phyloP scores from a whole-genome alignment of 2,888 invertebrate species.

The Agrochola macilenta region DNA sequence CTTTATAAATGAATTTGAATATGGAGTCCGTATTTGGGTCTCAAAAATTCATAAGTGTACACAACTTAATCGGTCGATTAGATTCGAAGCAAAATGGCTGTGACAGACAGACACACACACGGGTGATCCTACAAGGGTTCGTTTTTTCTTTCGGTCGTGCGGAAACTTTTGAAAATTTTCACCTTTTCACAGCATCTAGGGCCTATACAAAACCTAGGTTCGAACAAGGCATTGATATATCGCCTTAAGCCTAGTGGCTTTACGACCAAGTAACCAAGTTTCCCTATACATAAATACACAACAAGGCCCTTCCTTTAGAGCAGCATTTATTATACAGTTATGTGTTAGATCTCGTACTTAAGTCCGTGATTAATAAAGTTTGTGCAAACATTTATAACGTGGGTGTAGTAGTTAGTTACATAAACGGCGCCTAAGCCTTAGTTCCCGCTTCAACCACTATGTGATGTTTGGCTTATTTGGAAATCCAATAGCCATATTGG shows the following conservation, averaged over 20 bases:
- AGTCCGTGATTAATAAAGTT: slow-evolving; percentile 67
- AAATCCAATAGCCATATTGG: too few species aligned
- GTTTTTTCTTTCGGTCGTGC: too few species aligned
- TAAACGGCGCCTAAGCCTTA: slow-evolving; percentile 51
- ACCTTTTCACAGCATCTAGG: neutral
- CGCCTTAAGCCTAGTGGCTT: neutral
- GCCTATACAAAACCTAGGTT: neutral
- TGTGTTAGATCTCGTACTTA: slow-evolving; percentile 57
- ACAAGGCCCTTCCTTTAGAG: slow-evolving; percentile 12
- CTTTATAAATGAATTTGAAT: too few species aligned
- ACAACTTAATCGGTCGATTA: too few species aligned
- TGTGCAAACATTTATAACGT: slow-evolving; percentile 64
- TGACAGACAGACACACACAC: too few species aligned
- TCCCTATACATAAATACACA: slow-evolving; percentile 12
- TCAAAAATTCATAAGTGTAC: too few species aligned
- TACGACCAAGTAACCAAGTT: slow-evolving; percentile 21
- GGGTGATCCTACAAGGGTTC: too few species aligned
- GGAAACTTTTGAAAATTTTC: neutral
- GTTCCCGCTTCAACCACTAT: slow-evolving; percentile 29
- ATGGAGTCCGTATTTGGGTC: too few species aligned
- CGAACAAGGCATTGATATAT: neutral
- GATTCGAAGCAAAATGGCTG: too few species aligned
- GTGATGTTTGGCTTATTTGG: slow-evolving; percentile 34
- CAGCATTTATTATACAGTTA: slow-evolving; percentile 57
- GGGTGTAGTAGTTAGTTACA: slow-evolving; percentile 59